These are phyloP conservation scores for Fulmarus glacialis DNA, from an alignment of 2,113 vertebrate genomes.

Conservation along the genomic window DNA sequence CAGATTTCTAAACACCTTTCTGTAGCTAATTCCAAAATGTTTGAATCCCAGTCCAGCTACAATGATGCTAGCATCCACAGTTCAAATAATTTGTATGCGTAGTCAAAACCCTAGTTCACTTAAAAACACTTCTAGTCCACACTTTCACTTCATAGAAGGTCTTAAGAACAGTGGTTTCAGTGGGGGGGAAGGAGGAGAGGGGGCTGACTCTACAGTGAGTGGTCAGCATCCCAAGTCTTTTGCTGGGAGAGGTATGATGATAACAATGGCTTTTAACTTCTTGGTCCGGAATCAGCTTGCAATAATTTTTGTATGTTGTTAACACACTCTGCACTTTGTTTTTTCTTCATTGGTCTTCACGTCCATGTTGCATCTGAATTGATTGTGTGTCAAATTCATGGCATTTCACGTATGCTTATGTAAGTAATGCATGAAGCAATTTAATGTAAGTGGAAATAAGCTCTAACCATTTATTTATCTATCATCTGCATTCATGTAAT, in stretches of 20 bases:
- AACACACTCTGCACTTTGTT: not conserved
- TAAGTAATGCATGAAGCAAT: not conserved
- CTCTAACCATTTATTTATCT: not conserved
- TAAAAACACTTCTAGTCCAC: not conserved
- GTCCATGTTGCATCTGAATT: not conserved
- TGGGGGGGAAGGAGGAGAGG: fast-evolving
- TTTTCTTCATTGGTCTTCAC: not conserved
- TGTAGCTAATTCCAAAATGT: not conserved
- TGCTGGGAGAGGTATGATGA: not conserved
- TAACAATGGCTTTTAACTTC: not conserved
- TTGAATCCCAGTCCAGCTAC: not conserved
- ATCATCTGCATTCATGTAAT: not conserved
- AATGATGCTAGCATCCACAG: not conserved
- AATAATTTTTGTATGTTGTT: not conserved
- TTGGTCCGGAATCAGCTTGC: not conserved
- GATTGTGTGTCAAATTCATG: not conserved
- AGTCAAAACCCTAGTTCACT: not conserved
- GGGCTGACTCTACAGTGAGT: not conserved
- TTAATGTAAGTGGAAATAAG: not conserved
- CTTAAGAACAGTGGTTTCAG: not conserved
- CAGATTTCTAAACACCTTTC: not conserved
- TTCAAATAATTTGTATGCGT: not conserved
- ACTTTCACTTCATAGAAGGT: not conserved
- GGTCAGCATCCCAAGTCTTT: not conserved
- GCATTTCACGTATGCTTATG: fast-evolving